phyloP scores from a whole-genome alignment of 2,113 vertebrate genomes.

The Amphilophus citrinellus region DNA sequence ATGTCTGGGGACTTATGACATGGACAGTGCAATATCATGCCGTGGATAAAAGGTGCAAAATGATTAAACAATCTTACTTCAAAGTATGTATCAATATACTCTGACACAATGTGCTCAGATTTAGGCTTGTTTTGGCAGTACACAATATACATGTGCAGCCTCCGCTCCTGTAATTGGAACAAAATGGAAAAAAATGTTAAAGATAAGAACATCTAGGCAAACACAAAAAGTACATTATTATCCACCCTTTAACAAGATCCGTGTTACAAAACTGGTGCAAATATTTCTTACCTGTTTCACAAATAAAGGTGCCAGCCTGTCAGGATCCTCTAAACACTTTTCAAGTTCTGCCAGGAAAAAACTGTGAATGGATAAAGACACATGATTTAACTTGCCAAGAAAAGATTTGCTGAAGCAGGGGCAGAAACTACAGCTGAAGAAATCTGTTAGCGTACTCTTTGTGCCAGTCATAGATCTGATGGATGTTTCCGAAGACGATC shows the following conservation, averaged over 20 bases:
- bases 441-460: slow-evolving; percentile 87
- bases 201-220: neutral
- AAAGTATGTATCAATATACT: slow-evolving; percentile 99
- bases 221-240: neutral
- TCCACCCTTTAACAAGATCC: neutral
- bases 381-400: neutral
- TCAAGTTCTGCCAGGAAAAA: slow-evolving; percentile 98
- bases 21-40: neutral
- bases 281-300: slow-evolving; percentile 90
- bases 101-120: slow-evolving; percentile 98
- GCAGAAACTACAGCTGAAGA: neutral
- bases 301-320: slow-evolving; percentile 93
- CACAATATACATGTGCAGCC: slow-evolving; percentile 99
- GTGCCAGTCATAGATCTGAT: slow-evolving; percentile 99
- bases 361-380: slow-evolving; percentile 75
- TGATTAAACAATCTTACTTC: slow-evolving; percentile 85
- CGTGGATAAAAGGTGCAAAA: neutral
- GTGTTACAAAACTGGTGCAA: neutral
- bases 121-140: slow-evolving; percentile 99
- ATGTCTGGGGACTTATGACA: neutral
- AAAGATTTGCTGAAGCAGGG: neutral
- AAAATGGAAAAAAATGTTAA: neutral
- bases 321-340: slow-evolving; percentile 98
- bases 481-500: slow-evolving; percentile 99
- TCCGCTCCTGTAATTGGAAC: slow-evolving; percentile 86